Evolutionary conservation across 1,140 invertebrate genomes (phyloP), one percentile per base, ranked within the genome.

Genomic region (Aphelinus atriplicis): DNA sequence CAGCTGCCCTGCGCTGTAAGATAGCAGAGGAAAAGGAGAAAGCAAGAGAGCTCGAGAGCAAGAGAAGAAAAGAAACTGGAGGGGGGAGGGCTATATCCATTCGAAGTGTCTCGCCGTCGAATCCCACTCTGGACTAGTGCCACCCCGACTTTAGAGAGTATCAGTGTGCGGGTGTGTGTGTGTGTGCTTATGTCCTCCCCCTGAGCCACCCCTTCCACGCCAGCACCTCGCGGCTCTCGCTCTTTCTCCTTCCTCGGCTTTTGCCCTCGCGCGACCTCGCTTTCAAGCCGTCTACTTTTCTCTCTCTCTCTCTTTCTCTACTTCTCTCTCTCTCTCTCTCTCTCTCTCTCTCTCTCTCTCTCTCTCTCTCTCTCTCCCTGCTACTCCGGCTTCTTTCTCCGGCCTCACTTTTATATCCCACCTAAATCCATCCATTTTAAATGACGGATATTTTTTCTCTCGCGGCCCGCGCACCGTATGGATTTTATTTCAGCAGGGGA

Each of bases 341-440:
- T 60, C 4, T n/a, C 42, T 3, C 58, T 7, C 26, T 26, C 5
- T 43, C 3, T 60, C 6, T 10, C 6, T 26, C 42, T 43, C n/a
- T 60, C 42, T 26, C 1, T 10, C 9, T 78, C 77, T 77, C 74
- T 53, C 57, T 56, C 76, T 78, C 76, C 69, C 75, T 73, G 63
- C 60, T 65, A 56, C 73, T 75, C 26, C 26, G 50, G 45, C 69
- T 69, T 74, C 66, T 74, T 74, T 74, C 64, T 71, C 74, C 63
- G 7, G 46, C 78, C 77, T 70, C 80, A 77, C 77, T 78, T 78
- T 81, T 83, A 83, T 84, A 84, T 83, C 81, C 26, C 83, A 81
- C 80, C 83, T 84, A 85, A 85, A 85, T 84, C 84, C 82, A 86
- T 85, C 84, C 84, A 85, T 86, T 85, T 85, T 86, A 85, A 85